Evolutionary conservation across 2,113 vertebrate genomes (phyloP), one percentile per base, ranked within the genome.

Genomic region (Apteryx mantelli): DNA sequence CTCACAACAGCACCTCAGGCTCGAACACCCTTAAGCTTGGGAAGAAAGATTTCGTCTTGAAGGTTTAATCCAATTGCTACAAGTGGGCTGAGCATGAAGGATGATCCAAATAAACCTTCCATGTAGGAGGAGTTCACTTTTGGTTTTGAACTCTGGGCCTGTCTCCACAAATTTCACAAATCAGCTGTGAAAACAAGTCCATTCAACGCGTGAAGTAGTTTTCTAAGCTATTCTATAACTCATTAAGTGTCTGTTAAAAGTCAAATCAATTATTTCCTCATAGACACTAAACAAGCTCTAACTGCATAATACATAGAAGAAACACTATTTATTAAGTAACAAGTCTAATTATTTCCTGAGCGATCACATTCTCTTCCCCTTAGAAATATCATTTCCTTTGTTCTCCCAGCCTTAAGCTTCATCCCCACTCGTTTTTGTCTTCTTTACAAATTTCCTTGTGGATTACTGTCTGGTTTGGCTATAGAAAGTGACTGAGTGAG

Each of bases 261-360:
- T 89, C 95, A 95, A 93, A 97, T 97, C 93, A 95, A 90, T 95
- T 96, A 95, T 68, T 96, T 96, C 73, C 52, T 95, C 76, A 48
- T 38, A 89, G 93, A 88, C 76, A 90, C 71, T 82, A 88, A 97
- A 94, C 63, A 95, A 86, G 87, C 69, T 88, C 60, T 88, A 88
- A 64, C 80, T 61, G 66, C 71, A 91, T 74, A 94, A 96, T 74
- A 95, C 93, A 94, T 50, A 90, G 91, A 93, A 75, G 76, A 93
- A 96, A 88, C 40, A 60, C 76, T 83, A 94, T 88, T 95, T 97
- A 95, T 95, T 95, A 95, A 92, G 80, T 89, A 96, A 81, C 58
- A 64, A 82, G 82, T 91, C 82, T 77, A 93, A 97, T 95, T 95
- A 95, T 94, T 97, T 97, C 82, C 89, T 74, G 71, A 96, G 88